Evolutionary conservation across 1,140 invertebrate genomes (phyloP).

Genomic region (Lerema accius): DNA sequence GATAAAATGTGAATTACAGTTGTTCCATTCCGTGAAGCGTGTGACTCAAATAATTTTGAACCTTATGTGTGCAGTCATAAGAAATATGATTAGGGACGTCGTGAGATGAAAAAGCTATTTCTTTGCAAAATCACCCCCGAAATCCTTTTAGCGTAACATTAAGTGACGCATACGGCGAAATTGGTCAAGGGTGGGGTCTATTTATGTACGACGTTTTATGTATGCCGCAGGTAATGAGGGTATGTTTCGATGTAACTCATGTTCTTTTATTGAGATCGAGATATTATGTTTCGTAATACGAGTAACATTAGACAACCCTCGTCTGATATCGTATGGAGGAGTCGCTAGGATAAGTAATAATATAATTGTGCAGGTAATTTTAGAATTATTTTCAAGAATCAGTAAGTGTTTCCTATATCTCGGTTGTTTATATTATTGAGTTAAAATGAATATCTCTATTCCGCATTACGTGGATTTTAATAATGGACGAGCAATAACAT

Average conservation of each 20-base stretch:
- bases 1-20: slow-evolving; percentile 33
- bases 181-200: slow-evolving; percentile 30
- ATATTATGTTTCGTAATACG: background rate
- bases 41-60: slow-evolving; percentile 7
- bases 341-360: too few species aligned
- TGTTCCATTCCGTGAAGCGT: slow-evolving; percentile 4
- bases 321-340: too few species aligned
- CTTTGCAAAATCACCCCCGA: slow-evolving; percentile 33
- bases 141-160: slow-evolving; percentile 37
- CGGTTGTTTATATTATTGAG: too few species aligned
- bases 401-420: too few species aligned
- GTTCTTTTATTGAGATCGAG: background rate
- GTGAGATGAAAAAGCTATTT: slow-evolving; percentile 30
- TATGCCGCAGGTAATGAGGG: slow-evolving; percentile 16
- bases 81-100: background rate
- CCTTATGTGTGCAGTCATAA: background rate
- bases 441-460: too few species aligned
- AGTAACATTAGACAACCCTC: too few species aligned
- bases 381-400: too few species aligned
- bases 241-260: slow-evolving; percentile 15
- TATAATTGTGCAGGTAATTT: too few species aligned
- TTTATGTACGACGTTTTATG: slow-evolving; percentile 28
- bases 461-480: too few species aligned
- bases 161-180: slow-evolving; percentile 34
- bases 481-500: too few species aligned